Percentiles rank a stretch among this genome's conserved stretches.
phyloP scores from a whole-genome alignment of 2,888 invertebrate genomes.

The Synanthedon vespiformis region DNA sequence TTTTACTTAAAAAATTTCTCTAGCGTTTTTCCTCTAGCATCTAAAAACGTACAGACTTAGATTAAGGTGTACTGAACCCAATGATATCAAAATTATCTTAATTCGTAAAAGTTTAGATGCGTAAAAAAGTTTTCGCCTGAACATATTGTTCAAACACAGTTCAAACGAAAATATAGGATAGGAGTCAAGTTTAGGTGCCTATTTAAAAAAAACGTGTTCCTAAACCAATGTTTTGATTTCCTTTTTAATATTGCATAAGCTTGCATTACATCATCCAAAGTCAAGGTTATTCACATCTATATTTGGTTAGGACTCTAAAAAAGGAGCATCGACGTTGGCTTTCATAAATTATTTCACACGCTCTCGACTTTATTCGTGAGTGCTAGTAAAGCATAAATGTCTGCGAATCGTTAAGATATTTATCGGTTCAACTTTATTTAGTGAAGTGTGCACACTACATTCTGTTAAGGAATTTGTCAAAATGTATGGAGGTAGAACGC shows the following conservation, averaged over 20 bases:
- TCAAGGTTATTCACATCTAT: background rate
- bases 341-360: constrained; percentile 15
- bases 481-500: constrained; percentile 1
- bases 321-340: constrained; percentile 3
- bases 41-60: too few species aligned
- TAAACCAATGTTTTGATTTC: background rate
- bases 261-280: background rate
- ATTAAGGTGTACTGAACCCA: too few species aligned
- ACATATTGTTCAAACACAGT: too few species aligned
- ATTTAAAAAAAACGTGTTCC: too few species aligned
- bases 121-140: too few species aligned
- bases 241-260: background rate
- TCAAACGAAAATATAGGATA: too few species aligned
- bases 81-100: too few species aligned
- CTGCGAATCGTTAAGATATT: constrained; percentile 12
- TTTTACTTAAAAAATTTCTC: too few species aligned
- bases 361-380: constrained; percentile 6
- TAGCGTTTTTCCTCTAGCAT: too few species aligned
- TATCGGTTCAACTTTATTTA: constrained; percentile 6
- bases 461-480: constrained; percentile 5
- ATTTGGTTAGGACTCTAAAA: background rate
- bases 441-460: background rate
- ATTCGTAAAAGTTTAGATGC: too few species aligned
- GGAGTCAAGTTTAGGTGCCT: too few species aligned
- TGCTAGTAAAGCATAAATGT: constrained; percentile 1